A percentile compares a stretch with the other conserved stretches of the same genome.
phyloP scores from a whole-genome alignment of 2,113 vertebrate genomes.

The Chaenogobius annularis region DNA sequence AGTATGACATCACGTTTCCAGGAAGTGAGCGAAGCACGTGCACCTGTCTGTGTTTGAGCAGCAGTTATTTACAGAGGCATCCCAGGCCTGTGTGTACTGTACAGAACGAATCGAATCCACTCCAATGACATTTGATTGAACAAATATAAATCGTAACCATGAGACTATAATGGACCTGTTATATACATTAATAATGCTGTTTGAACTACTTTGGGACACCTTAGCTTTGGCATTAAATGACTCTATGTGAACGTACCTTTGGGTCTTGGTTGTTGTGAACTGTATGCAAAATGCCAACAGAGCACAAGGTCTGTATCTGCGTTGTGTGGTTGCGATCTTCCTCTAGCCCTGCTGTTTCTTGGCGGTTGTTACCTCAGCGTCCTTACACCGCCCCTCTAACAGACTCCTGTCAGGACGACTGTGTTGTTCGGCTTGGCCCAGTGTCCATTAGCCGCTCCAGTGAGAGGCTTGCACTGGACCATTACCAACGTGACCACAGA shows the following conservation, averaged over 20 bases:
- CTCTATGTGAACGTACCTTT: too few species aligned
- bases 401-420: too few species aligned
- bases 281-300: too few species aligned
- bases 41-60: slow-evolving; percentile 7
- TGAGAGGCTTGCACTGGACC: neutral
- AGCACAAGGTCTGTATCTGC: too few species aligned
- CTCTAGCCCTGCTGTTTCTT: too few species aligned
- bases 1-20: neutral
- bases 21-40: neutral
- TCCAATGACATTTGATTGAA: neutral
- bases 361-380: too few species aligned
- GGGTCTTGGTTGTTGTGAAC: too few species aligned
- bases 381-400: too few species aligned
- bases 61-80: neutral
- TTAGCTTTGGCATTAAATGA: neutral
- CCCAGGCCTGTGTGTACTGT: neutral
- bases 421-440: too few species aligned
- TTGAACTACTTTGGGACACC: too few species aligned
- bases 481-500: slow-evolving; percentile 5
- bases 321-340: too few species aligned
- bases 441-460: neutral
- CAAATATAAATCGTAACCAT: neutral
- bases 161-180: neutral
- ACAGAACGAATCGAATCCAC: neutral
- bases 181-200: too few species aligned